These are phyloP conservation scores for Mus pahari DNA, from an alignment of 2,113 vertebrate genomes.

Conservation along the genomic window DNA sequence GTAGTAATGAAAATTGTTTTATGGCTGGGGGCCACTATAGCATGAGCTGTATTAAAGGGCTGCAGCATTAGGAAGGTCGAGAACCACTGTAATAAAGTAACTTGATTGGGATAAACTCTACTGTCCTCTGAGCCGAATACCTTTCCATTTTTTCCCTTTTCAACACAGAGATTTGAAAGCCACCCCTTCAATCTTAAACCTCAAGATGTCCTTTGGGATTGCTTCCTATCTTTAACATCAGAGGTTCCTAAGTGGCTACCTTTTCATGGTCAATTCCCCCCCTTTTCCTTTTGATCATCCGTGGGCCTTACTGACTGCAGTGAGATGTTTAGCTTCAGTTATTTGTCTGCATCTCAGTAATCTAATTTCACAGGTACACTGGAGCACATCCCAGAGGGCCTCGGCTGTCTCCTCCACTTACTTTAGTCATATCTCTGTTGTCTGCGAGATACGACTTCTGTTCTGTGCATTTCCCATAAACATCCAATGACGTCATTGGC, in stretches of 20 bases:
- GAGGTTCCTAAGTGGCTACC: neutral
- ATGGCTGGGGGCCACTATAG: too few relatives aligned
- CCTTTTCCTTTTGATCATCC: neutral
- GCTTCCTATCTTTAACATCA: neutral
- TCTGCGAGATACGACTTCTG: neutral
- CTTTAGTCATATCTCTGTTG: neutral
- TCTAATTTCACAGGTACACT: constrained; percentile 49
- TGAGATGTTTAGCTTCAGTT: constrained; percentile 17
- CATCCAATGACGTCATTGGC: constrained; percentile 19
- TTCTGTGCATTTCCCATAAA: constrained; percentile 61
- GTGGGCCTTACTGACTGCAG: neutral
- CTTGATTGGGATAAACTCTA: neutral
- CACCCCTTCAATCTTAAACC: neutral
- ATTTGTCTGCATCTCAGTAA: constrained; percentile 54
- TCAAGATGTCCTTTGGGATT: neutral
- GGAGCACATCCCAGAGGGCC: constrained; percentile 37
- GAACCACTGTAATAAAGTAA: neutral
- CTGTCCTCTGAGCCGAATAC: neutral
- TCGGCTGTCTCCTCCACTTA: constrained; percentile 45
- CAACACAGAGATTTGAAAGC: neutral
- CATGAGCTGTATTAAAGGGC: too few relatives aligned
- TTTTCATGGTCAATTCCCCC: neutral
- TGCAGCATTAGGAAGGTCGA: too few relatives aligned
- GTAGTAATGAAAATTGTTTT: too few relatives aligned
- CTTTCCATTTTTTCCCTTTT: neutral